Base-by-base conservation (phyloP, 2,797 vertebrate species). In the Hipposideros larvatus region DNA sequence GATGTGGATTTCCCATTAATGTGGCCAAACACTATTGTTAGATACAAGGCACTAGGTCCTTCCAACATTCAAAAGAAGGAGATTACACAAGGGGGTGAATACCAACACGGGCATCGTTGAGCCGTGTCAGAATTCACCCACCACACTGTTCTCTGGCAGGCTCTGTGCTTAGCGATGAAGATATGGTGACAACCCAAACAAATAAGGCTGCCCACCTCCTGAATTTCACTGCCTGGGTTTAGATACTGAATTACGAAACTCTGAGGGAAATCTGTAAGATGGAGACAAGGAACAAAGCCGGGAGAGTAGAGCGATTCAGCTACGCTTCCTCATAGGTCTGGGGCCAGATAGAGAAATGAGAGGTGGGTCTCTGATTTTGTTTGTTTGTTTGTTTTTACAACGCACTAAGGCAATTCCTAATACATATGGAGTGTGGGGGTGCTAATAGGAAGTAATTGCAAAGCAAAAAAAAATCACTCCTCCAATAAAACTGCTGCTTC, bases 381-480 rank as follows among this genome's bases (percentile, higher is more conserved):
- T 37, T 37, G 37, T 37, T 37, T 37, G 37, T 37, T 37, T 37
- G 37, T 37, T 37, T 46, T 92, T 83, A 74, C 37, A 89, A 96
- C 9, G 79, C 80, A 63, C 28, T 15, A 84, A 18, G 53, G 11
- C 61, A 87, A 82, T 46, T 94, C 34, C 10, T 4, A 57, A 5
- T 31, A n/a, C 53, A 74, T 61, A 73, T 0, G 7, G 28, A 51
- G 65, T 71, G 70, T 28, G 4, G 46, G 66, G 11, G 66, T 87
- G 26, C 24, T 90, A 63, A 66, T 51, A 71, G 68, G 26, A 96
- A 92, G 28, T 55, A 84, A 87, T 71, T 65, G 80, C 28, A 78
- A 93, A 89, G 87, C 6, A 37, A 37, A 37, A 87, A 75, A 78
- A 93, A 80, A 57, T 9, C 41, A 26, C 34, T 74, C 77, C 5